Evolutionary conservation across 2,113 vertebrate species (phyloP).

Genomic region (Zapus hudsonius): DNA sequence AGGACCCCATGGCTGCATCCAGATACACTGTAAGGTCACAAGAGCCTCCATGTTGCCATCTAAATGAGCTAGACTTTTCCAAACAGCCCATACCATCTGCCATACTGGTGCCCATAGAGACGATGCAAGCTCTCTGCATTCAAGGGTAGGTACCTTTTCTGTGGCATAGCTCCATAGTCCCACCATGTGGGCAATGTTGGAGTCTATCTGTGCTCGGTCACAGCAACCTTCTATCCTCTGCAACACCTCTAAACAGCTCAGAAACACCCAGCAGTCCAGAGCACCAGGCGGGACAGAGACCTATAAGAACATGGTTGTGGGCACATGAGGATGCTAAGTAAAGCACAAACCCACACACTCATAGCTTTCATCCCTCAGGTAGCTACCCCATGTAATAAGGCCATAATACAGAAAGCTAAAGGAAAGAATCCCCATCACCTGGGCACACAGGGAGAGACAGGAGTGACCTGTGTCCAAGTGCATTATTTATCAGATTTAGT

Average conservation of each 20-base stretch:
- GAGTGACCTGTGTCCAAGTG: accelerated
- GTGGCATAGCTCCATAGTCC: slow-evolving; percentile 98
- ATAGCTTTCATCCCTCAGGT: not conserved
- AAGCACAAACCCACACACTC: not conserved
- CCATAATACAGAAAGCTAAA: too few relatives aligned
- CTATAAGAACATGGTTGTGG: slow-evolving; percentile 77
- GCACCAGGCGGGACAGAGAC: slow-evolving; percentile 94
- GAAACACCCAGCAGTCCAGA: slow-evolving; percentile 98
- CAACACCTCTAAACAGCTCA: slow-evolving; percentile 98
- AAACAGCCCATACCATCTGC: accelerated
- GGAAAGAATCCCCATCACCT: accelerated
- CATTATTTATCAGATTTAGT: accelerated
- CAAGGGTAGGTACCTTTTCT: slow-evolving; percentile 90
- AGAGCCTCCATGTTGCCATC: not conserved
- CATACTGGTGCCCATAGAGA: too few relatives aligned
- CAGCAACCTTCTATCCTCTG: slow-evolving; percentile 98
- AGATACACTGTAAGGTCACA: accelerated
- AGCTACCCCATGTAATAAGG: not conserved
- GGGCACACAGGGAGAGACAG: not conserved
- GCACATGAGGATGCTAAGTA: accelerated
- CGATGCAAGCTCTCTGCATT: accelerated
- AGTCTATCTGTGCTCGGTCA: slow-evolving; percentile 92
- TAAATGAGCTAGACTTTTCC: accelerated
- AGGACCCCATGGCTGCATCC: accelerated
- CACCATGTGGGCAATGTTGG: slow-evolving; percentile 95